Evolutionary conservation across 2,113 vertebrate species (phyloP).

Genomic region (Bettongia penicillata): DNA sequence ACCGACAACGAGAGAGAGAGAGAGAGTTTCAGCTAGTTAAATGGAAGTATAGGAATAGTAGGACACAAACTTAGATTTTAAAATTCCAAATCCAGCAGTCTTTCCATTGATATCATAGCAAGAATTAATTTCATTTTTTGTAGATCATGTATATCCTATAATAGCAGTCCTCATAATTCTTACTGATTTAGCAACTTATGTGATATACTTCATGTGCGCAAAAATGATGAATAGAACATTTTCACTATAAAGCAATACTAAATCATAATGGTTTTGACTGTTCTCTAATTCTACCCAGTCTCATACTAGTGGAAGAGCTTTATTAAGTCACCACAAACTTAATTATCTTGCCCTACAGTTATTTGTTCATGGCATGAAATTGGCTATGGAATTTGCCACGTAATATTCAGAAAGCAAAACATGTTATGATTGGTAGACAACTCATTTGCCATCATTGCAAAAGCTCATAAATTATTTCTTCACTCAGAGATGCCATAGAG

Average conservation of each 20-base stretch:
- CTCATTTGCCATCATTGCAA: slow-evolving; percentile 35
- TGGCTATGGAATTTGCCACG: slow-evolving; percentile 28
- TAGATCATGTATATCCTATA: neutral
- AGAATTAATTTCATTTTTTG: neutral
- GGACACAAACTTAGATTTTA: neutral
- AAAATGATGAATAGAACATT: slow-evolving; percentile 61
- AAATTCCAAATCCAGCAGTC: neutral
- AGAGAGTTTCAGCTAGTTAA: neutral
- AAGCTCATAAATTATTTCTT: slow-evolving; percentile 55
- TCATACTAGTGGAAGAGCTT: slow-evolving; percentile 56
- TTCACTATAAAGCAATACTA: slow-evolving; percentile 66
- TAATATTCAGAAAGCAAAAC: slow-evolving; percentile 51
- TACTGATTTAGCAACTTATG: slow-evolving; percentile 67
- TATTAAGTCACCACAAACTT: slow-evolving; percentile 61
- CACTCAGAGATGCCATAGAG: slow-evolving; percentile 36
- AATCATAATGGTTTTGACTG: slow-evolving; percentile 57
- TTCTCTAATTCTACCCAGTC: slow-evolving; percentile 69
- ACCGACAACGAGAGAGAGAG: neutral
- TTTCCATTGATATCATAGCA: neutral
- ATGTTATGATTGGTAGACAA: slow-evolving; percentile 43
- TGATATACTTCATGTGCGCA: slow-evolving; percentile 52
- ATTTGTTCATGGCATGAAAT: slow-evolving; percentile 64
- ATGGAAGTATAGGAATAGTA: neutral
- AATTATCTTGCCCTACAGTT: slow-evolving; percentile 45
- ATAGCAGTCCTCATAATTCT: slow-evolving; percentile 28